These are phyloP conservation scores for Anser cygnoides DNA, from an alignment of 2,113 vertebrate genomes.

Conservation along the genomic window DNA sequence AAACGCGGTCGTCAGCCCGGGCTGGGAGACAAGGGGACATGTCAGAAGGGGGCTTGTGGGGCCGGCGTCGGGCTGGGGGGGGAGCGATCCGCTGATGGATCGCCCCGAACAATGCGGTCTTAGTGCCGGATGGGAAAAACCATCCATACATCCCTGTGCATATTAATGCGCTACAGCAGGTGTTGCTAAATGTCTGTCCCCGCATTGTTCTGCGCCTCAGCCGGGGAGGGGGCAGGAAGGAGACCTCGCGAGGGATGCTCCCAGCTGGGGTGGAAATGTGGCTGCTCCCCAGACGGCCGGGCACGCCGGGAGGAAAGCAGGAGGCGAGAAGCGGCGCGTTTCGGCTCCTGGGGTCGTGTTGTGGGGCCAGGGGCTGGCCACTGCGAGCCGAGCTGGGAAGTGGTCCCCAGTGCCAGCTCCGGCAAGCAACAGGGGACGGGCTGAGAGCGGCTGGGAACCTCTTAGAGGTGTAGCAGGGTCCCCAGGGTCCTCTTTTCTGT, in stretches of 20 bases:
- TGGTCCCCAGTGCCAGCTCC: background rate
- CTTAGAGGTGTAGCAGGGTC: background rate
- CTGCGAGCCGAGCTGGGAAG: background rate
- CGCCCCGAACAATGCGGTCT: slow-evolving; percentile 72
- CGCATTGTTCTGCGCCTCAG: slow-evolving; percentile 61
- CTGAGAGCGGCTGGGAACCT: background rate
- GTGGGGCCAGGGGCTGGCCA: background rate
- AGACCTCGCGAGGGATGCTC: background rate
- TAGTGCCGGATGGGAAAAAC: slow-evolving; percentile 57
- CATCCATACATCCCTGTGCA: slow-evolving; percentile 68
- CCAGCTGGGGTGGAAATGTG: background rate
- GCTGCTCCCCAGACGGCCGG: background rate
- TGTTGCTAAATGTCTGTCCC: slow-evolving; percentile 73
- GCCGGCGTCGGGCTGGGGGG: background rate
- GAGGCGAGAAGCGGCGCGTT: background rate
- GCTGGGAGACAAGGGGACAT: slow-evolving; percentile 74
- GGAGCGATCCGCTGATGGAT: slow-evolving; percentile 64
- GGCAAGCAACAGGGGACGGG: background rate
- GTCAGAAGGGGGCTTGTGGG: slow-evolving; percentile 62
- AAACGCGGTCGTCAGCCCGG: slow-evolving; percentile 79
- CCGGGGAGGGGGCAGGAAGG: slow-evolving; percentile 43
- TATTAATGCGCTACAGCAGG: slow-evolving; percentile 79
- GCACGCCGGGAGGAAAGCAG: background rate
- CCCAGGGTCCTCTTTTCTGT: background rate
- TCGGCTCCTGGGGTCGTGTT: background rate